phyloP scores from a whole-genome alignment of 2,888 invertebrate species.

The Podabrus alpinus region DNA sequence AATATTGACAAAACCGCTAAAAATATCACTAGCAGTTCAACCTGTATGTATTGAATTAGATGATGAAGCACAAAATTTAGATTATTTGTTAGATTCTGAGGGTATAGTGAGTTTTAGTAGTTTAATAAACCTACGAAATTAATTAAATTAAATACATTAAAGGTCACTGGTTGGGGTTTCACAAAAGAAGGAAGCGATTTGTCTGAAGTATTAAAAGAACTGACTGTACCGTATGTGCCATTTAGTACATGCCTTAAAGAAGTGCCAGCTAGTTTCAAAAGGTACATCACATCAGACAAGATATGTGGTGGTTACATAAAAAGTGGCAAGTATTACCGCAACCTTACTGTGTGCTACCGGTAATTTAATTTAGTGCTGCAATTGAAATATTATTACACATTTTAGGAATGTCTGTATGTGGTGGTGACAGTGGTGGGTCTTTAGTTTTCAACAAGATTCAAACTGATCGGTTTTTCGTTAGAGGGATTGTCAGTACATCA shows the following conservation, averaged over 20 bases:
- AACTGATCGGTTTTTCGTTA: not conserved
- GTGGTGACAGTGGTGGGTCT: not conserved
- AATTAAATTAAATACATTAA: not conserved
- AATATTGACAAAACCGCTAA: conserved; percentile 39
- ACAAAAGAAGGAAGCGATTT: not conserved
- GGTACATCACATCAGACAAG: not conserved
- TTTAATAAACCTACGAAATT: too few species aligned
- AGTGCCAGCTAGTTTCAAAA: not conserved
- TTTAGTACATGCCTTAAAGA: not conserved
- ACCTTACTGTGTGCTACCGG: too few species aligned
- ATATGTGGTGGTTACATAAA: not conserved
- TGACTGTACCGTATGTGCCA: not conserved
- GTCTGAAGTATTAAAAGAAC: not conserved
- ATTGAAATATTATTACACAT: too few species aligned
- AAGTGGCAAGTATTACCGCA: not conserved
- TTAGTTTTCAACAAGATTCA: not conserved
- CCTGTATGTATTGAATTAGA: conserved; percentile 48
- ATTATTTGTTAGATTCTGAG: conserved; percentile 6
- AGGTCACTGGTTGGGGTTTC: not conserved
- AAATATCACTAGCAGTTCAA: conserved; percentile 44
- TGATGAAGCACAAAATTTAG: conserved; percentile 11
- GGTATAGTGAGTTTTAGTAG: conserved; percentile 39
- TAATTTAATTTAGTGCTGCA: too few species aligned
- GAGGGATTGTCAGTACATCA: not conserved
- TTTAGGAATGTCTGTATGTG: not conserved